These are phyloP conservation scores for Amphipyra tragopoginis DNA, from an alignment of 2,888 invertebrate genomes.

Conservation along the genomic window DNA sequence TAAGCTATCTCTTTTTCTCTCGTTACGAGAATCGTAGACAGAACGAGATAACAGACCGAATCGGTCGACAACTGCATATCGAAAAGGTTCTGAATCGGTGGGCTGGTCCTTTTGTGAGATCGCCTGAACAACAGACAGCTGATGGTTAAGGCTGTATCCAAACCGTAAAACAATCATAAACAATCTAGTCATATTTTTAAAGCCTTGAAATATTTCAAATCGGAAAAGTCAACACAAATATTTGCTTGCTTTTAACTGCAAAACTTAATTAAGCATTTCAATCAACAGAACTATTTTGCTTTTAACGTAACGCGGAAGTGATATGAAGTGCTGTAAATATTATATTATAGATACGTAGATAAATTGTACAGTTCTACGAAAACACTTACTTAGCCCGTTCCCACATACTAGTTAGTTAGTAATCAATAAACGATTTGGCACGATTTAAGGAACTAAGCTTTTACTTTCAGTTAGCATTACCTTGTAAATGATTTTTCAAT, in stretches of 20 bases:
- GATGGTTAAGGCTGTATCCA: too few species aligned
- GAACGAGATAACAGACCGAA: too few species aligned
- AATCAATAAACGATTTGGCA: constrained; percentile 42
- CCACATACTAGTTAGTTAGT: constrained; percentile 14
- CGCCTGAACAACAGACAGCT: too few species aligned
- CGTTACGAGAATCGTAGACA: too few species aligned
- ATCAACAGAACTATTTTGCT: constrained; percentile 24
- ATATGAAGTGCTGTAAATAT: constrained; percentile 6
- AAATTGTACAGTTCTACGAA: constrained; percentile 10
- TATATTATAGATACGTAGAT: constrained; percentile 3
- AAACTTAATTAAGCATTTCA: constrained; percentile 21
- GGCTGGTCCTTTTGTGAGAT: too few species aligned
- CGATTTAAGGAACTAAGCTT: constrained; percentile 55
- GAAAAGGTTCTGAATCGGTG: too few species aligned
- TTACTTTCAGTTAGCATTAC: constrained; percentile 66
- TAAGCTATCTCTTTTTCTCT: too few species aligned
- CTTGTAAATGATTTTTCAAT: constrained; percentile 67
- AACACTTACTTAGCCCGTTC: constrained; percentile 6
- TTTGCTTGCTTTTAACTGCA: constrained; percentile 7
- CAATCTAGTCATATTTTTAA: not conserved
- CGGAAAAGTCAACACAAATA: constrained; percentile 4
- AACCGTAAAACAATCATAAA: too few species aligned
- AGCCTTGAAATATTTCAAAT: constrained; percentile 14
- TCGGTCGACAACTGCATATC: too few species aligned
- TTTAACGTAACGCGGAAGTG: constrained; percentile 22